phyloP scores from a whole-genome alignment of 2,888 invertebrate genomes.

The Andrena bucephala region DNA sequence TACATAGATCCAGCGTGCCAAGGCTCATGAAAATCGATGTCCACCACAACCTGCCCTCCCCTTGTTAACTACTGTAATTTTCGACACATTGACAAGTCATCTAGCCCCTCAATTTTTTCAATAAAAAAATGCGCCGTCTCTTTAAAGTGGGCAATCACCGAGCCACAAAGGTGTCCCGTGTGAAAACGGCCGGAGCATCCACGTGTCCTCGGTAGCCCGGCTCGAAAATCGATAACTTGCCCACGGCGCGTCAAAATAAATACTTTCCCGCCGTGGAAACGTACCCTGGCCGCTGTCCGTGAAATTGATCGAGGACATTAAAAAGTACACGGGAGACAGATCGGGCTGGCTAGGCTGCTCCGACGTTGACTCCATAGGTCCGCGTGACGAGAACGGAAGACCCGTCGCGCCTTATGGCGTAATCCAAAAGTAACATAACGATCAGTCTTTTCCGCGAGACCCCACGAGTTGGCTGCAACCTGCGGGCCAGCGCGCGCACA shows the following conservation, averaged over 20 bases:
- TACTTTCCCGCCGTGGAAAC: slow-evolving; percentile 7
- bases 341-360: slow-evolving; percentile 11
- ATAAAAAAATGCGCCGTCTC: no score
- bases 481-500: slow-evolving; percentile 10
- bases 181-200: slow-evolving; percentile 7
- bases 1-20: no score
- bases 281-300: slow-evolving; percentile 1
- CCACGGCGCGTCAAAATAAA: slow-evolving; percentile 12
- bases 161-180: no score
- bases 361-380: slow-evolving; percentile 6
- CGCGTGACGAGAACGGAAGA: slow-evolving; percentile 10
- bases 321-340: slow-evolving; percentile 44
- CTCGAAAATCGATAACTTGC: slow-evolving; percentile 24
- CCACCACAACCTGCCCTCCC: no score
- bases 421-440: slow-evolving; percentile 70
- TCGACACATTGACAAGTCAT: no score
- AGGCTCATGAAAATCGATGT: no score
- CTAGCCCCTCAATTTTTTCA: no score
- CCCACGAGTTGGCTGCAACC: slow-evolving; percentile 40
- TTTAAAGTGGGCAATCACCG: no score
- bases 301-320: slow-evolving; percentile 56
- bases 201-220: not conserved
- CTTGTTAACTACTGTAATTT: no score
- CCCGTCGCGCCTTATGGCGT: slow-evolving; percentile 49
- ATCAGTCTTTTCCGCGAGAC: slow-evolving; percentile 62